phyloP scores from a whole-genome alignment of 2,888 invertebrate species.

The Mechanitis mazaeus region DNA sequence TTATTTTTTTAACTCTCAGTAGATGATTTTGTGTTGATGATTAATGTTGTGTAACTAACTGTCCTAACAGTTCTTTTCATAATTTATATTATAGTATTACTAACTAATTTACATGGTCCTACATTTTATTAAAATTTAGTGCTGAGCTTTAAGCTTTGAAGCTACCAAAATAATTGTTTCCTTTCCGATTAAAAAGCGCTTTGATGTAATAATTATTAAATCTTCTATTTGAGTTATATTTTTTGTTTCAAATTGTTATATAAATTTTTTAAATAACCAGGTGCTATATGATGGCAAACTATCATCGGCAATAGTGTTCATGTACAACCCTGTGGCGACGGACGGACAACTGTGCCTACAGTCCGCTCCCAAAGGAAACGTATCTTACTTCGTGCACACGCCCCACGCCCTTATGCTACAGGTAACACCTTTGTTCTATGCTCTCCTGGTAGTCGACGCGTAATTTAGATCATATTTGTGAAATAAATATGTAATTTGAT shows the following conservation, averaged over 20 bases:
- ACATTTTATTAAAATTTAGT: not conserved
- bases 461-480: constrained; percentile 3
- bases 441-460: constrained; percentile 33
- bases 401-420: constrained; percentile 99
- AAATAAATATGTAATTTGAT: not conserved
- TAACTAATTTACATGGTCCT: not conserved
- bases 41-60: not conserved
- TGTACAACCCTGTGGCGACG: constrained; percentile 99
- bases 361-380: constrained; percentile 98
- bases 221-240: not conserved
- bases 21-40: too few relatives aligned
- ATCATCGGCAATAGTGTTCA: constrained; percentile 97
- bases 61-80: not conserved
- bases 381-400: constrained; percentile 98
- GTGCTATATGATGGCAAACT: constrained; percentile 99
- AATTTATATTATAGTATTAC: not conserved
- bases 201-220: not conserved
- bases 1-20: too few relatives aligned
- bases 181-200: not conserved
- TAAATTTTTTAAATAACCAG: constrained; percentile 63
- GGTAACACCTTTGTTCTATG: constrained; percentile 72
- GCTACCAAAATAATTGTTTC: not conserved
- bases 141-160: constrained; percentile 1
- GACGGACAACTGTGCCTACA: constrained; percentile 99
- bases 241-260: not conserved